Evolutionary conservation across 1,140 invertebrate species (phyloP), one percentile per base, ranked within the genome.

Genomic region (Lordiphosa clarofinis): DNA sequence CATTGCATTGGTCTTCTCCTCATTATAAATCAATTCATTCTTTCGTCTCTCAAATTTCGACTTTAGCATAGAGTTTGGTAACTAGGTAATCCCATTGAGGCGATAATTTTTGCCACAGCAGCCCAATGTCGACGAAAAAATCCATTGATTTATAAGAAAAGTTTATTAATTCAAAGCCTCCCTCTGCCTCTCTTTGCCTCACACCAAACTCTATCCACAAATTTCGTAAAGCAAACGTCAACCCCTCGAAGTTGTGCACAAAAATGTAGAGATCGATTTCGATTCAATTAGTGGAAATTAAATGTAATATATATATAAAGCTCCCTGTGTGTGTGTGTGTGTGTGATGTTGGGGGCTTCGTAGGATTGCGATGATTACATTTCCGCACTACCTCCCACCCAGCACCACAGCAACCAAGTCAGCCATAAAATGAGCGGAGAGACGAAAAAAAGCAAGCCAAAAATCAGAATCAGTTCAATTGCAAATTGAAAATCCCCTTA

Each of bases 281-380:
- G 78, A 84, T 84, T 84, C 78, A 84, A 84, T 84, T 84, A 84
- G 78, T 84, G 78, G 69, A 84, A 84, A 84, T 84, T 84, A 84
- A 84, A 84, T 84, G 78, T 84, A 84, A 75, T 75, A 75, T 55
- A 40, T 65, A 50, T 44, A 43, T 59, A 39, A 55, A 48, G 33
- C 54, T 35, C 13, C 46, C n/a, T 56, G 52, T 54, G 10, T 55
- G 43, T 44, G 46, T 48, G 24, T 59, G 42, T 60, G 35, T 40
- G 40, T 56, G 46, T 59, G 69, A 19, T 43, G 65, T 64, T 60
- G 65, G 70, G 24, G n/a, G 13, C 44, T 3, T 53, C 54, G 46
- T 47, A 24, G 58, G 67, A 79, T 79, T 75, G 73, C 73, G 65
- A 84, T 84, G 78, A 84, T 84, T 84, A 84, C 78, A 84, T 84